Percentiles rank a stretch among this genome's conserved stretches.
These are phyloP conservation scores for Cladopsammia gracilis DNA, from an alignment of 64 coral and sea anemone species.

Conservation along the genomic window DNA sequence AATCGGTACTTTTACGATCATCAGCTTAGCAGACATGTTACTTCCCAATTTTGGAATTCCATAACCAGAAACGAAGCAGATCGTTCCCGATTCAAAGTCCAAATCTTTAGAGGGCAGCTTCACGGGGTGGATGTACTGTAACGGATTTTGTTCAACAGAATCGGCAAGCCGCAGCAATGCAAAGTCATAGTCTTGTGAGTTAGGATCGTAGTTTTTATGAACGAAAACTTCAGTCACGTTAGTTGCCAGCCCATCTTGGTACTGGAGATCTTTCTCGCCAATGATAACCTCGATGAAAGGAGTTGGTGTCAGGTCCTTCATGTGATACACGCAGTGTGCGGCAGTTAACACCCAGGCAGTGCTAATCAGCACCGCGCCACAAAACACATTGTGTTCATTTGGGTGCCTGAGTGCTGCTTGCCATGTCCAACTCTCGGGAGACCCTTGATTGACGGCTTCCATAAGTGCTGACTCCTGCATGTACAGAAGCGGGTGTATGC, in stretches of 20 bases:
- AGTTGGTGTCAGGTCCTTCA: constrained; percentile 21
- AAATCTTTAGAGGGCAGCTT: not conserved
- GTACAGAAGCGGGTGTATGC: not conserved
- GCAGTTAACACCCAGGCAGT: constrained; percentile 58
- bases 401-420: constrained; percentile 53
- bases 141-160: not conserved
- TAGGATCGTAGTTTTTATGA: constrained; percentile 33
- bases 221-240: constrained; percentile 33
- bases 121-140: not conserved
- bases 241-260: constrained; percentile 25
- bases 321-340: constrained; percentile 51
- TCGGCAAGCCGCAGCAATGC: not conserved
- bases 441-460: not conserved
- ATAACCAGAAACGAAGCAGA: constrained; percentile 25
- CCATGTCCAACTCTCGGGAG: constrained; percentile 33
- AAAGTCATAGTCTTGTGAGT: constrained; percentile 32
- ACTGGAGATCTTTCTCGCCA: constrained; percentile 42
- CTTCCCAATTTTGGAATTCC: not conserved
- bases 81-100: constrained; percentile 8
- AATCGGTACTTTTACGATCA: constrained; percentile 17
- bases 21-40: constrained; percentile 17
- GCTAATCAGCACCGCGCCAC: constrained; percentile 51
- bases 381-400: constrained; percentile 48
- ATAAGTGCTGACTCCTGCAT: constrained; percentile 1
- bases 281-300: constrained; percentile 40